Evolutionary conservation across 2,113 vertebrate species (phyloP).

Genomic region (Struthio camelus): DNA sequence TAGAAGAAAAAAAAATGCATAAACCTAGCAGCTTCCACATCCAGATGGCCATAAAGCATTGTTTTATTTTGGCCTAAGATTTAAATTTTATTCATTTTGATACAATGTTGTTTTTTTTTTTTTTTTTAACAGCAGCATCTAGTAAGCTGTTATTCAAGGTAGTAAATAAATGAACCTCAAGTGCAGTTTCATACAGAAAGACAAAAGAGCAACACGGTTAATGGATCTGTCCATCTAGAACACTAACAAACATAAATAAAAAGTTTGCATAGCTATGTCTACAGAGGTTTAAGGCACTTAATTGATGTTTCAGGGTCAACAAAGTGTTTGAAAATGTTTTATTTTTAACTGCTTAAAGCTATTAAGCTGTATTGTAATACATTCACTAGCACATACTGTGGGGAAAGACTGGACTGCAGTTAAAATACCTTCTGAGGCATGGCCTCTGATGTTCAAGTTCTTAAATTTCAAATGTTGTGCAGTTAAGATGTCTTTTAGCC

Average conservation of each 20-base stretch:
- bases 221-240: constrained; percentile 71
- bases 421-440: constrained; percentile 37
- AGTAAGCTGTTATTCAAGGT: constrained; percentile 75
- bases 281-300: constrained; percentile 96
- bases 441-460: constrained; percentile 60
- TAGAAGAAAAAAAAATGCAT: constrained; percentile 81
- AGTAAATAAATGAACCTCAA: constrained; percentile 69
- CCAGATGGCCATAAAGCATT: constrained; percentile 86
- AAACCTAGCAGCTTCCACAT: constrained; percentile 88
- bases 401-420: constrained; percentile 56
- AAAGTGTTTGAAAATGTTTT: constrained; percentile 67
- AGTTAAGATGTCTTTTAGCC: constrained; percentile 55
- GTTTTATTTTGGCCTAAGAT: constrained; percentile 77
- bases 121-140: constrained; percentile 77
- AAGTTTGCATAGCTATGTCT: constrained; percentile 98
- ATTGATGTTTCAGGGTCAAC: constrained; percentile 75
- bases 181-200: constrained; percentile 74
- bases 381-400: constrained; percentile 72
- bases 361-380: constrained; percentile 70
- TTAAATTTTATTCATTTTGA: constrained; percentile 65
- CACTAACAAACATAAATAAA: constrained; percentile 82
- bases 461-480: constrained; percentile 52
- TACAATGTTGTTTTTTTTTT: constrained; percentile 76
- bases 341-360: constrained; percentile 76
- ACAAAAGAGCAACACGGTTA: constrained; percentile 75